phyloP scores from a whole-genome alignment of 2,797 vertebrate species.

The Holocentrus rufus region DNA sequence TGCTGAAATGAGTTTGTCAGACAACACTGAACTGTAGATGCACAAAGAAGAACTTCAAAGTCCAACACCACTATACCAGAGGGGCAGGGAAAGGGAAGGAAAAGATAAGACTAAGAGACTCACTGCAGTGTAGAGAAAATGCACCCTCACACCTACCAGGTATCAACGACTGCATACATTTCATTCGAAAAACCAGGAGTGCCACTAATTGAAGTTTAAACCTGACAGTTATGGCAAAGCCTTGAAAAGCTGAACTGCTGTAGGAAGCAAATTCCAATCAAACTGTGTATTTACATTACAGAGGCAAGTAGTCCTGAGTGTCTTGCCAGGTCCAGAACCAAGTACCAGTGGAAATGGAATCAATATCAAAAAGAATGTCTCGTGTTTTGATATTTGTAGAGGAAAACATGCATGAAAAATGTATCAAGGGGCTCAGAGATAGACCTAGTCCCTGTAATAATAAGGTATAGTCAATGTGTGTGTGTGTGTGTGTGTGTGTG shows the following conservation, averaged over 20 bases:
- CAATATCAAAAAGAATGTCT: slow-evolving; percentile 61
- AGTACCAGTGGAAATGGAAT: slow-evolving; percentile 41
- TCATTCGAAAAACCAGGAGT: slow-evolving; percentile 34
- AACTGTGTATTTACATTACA: slow-evolving; percentile 56
- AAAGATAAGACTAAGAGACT: slow-evolving; percentile 30
- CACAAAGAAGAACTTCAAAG: slow-evolving; percentile 66
- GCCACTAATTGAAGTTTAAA: slow-evolving; percentile 41
- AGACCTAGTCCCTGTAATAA: slow-evolving; percentile 25
- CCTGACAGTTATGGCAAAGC: slow-evolving; percentile 11
- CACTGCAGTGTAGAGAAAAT: slow-evolving; percentile 36
- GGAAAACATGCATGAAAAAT: slow-evolving; percentile 60
- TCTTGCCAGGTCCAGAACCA: slow-evolving; percentile 39
- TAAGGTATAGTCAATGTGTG: not conserved
- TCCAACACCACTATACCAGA: slow-evolving; percentile 38
- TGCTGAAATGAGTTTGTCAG: slow-evolving; percentile 64
- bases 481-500: not conserved
- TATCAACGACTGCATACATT: slow-evolving; percentile 11
- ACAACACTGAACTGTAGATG: slow-evolving; percentile 54
- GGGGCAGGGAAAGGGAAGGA: slow-evolving; percentile 45
- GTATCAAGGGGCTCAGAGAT: slow-evolving; percentile 33
- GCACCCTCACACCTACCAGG: slow-evolving; percentile 24
- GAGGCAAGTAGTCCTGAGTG: slow-evolving; percentile 18
- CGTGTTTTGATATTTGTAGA: slow-evolving; percentile 57
- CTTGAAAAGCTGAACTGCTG: slow-evolving; percentile 23
- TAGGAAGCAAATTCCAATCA: slow-evolving; percentile 48